Evolutionary conservation across 2,113 vertebrate species (phyloP).

Genomic region (Pollimyrus isidori): DNA sequence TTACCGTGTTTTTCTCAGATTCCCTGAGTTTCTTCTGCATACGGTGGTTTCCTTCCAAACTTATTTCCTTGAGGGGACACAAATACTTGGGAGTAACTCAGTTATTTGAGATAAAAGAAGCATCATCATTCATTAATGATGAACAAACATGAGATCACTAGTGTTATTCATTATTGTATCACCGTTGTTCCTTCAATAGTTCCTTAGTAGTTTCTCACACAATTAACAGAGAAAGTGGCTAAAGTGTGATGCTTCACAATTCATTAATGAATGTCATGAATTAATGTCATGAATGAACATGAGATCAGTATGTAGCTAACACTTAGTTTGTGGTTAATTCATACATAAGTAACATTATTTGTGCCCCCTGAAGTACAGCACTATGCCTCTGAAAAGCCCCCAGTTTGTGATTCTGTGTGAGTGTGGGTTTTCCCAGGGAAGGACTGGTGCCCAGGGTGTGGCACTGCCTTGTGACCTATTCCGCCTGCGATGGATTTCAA

Average conservation of each 20-base stretch:
- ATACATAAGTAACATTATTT: not conserved
- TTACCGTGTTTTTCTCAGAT: not conserved
- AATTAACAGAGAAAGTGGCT: not conserved
- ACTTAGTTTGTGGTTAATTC: not conserved
- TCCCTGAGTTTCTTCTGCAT: not conserved
- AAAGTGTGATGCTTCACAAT: not conserved
- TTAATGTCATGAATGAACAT: not conserved
- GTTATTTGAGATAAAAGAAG: not conserved
- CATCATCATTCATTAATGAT: not conserved
- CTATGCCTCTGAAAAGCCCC: not conserved
- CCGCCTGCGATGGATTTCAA: not conserved
- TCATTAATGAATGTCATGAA: not conserved
- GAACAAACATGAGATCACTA: not conserved
- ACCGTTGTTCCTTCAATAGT: not conserved
- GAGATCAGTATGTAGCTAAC: not conserved
- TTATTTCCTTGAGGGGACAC: not conserved
- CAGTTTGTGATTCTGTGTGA: not conserved
- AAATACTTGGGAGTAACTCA: not conserved
- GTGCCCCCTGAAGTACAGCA: not conserved
- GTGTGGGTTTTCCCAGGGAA: not conserved
- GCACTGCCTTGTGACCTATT: not conserved
- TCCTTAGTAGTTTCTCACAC: not conserved
- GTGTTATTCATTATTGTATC: not conserved
- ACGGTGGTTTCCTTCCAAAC: not conserved
- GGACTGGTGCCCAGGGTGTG: not conserved